phyloP scores from a whole-genome alignment of 1,140 invertebrate genomes.

The Platyscapa corneri region DNA sequence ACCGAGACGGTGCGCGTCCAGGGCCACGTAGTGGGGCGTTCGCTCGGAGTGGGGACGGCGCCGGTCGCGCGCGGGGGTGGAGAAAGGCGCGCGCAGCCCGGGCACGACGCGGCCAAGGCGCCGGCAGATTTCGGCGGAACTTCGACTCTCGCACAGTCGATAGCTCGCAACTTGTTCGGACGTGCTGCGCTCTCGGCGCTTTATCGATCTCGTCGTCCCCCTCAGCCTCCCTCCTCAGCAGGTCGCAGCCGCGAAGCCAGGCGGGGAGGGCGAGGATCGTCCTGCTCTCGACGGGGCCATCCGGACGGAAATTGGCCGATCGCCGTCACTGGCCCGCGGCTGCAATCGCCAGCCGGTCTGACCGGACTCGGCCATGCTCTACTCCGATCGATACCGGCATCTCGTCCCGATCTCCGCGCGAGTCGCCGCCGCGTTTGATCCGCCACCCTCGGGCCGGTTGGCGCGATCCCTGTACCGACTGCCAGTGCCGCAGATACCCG shows the following conservation, averaged over 20 bases:
- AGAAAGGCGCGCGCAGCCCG: constrained; percentile 24
- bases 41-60: not conserved
- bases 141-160: not conserved
- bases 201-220: not conserved
- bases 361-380: not conserved
- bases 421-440: not conserved
- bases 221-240: not conserved
- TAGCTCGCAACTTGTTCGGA: not conserved
- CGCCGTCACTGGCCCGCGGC: too few species aligned
- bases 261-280: too few species aligned
- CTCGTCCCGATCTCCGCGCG: not conserved
- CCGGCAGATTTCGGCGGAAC: not conserved
- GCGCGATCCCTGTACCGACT: not conserved
- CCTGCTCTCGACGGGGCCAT: too few species aligned
- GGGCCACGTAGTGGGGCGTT: not conserved
- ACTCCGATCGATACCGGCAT: not conserved
- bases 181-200: not conserved
- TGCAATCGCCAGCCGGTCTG: not conserved
- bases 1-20: not conserved
- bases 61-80: constrained; percentile 3
- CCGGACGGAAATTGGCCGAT: too few species aligned
- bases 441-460: too few species aligned
- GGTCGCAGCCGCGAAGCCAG: too few species aligned
- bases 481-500: constrained; percentile 1
- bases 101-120: not conserved